Base-by-base conservation (phyloP, 2,888 invertebrate species). In the Rhaphigaster nebulosa region DNA sequence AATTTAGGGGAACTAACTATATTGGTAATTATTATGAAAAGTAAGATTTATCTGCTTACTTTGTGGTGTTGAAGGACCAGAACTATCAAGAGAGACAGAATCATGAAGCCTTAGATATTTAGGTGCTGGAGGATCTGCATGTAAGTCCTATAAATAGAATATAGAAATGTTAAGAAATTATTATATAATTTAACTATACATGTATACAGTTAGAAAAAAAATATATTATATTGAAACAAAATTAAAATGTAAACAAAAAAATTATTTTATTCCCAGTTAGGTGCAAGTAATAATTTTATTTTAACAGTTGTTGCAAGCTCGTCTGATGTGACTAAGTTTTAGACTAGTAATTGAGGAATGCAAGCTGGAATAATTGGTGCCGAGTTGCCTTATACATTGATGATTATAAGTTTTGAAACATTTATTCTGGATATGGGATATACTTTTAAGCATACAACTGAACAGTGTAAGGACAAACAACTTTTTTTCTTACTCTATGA, bases 101-200 rank as follows among this genome's bases (percentile, higher is more conserved):
- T 91, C 91, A 76, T 91, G 90, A 26, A 91, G 88, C 52, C 91
- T 50, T 23, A 91, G 45, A 70, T 91, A 91, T 76, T 90, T 91
- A 26, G 91, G 91, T 34, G 91, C 90, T 41, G 90, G 88, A 38
- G 87, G 76, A 56, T 91, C 91, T 10, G 76, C 18, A n/a, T 54
- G 84, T 34, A 89, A 50, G 26, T 70, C 89, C 89, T 89, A 15
- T 34, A 89, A 89, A 45, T 65, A 87, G 8, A n/a, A n/a, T 38
- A 45, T 29, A 87, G 2, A 87, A 87, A 34, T 34, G 45, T 45
- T 84, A 84, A 10, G 6, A 38, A 87, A 87, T 10, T 41, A 18
- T 50, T 26, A 26, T 41, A 20, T 18, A 52, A 52, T 52, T 1
- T 52, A 52, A 52, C 52, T 52, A 52, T 45, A 45, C 6, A 45